These are phyloP conservation scores for Maccullochella peelii DNA, from an alignment of 2,113 vertebrate genomes.

Conservation along the genomic window DNA sequence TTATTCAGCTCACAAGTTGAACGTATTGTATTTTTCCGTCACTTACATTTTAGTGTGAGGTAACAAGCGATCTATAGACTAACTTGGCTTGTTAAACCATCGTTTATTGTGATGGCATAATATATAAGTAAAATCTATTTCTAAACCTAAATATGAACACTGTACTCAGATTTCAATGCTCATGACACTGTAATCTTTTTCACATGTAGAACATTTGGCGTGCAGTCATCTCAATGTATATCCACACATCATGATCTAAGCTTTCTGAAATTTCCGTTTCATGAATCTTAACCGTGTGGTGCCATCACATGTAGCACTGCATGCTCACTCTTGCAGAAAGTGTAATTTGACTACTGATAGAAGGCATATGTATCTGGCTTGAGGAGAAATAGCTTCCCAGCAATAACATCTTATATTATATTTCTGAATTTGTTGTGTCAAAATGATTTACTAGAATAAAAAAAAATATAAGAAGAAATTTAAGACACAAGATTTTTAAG, in stretches of 20 bases:
- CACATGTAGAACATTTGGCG: conserved; percentile 14
- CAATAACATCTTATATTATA: conserved; percentile 17
- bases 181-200: conserved; percentile 15
- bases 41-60: neutral
- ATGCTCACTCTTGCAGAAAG: conserved; percentile 48
- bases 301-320: conserved; percentile 31
- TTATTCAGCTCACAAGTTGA: neutral
- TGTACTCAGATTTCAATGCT: neutral
- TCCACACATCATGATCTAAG: conserved; percentile 41
- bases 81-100: neutral
- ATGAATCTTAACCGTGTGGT: conserved; percentile 39
- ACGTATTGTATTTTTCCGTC: neutral
- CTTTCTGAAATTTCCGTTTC: conserved; percentile 53
- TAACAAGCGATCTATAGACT: neutral
- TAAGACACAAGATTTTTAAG: neutral
- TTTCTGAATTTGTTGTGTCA: neutral
- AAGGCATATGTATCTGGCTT: conserved; percentile 49
- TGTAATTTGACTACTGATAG: conserved; percentile 58
- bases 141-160: neutral
- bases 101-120: neutral
- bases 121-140: neutral
- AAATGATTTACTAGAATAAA: neutral
- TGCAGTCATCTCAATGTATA: conserved; percentile 23
- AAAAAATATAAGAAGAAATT: neutral
- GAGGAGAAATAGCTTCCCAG: conserved; percentile 6